Conservation (phyloP, 2,888 invertebrate genomes). For the Quadroppia sp. region DNA sequence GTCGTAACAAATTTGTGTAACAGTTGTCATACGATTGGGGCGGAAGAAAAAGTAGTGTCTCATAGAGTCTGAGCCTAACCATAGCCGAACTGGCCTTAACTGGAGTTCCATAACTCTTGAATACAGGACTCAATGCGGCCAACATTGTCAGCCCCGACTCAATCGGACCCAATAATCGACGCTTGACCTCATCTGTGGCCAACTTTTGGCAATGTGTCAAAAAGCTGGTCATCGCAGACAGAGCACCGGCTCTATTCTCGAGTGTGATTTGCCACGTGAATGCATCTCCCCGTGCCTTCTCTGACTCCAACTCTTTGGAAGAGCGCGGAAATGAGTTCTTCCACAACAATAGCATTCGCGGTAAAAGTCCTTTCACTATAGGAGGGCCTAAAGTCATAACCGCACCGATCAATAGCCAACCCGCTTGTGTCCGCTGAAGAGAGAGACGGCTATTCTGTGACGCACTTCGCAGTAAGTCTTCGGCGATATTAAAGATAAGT, state of each 20-base stretch:
- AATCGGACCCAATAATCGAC: slow-evolving; percentile 80
- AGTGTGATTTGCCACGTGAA: slow-evolving; percentile 99
- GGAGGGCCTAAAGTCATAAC: slow-evolving; percentile 91
- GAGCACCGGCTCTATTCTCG: slow-evolving; percentile 91
- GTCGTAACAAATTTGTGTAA: slow-evolving; percentile 79
- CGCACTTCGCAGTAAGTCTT: slow-evolving; percentile 90
- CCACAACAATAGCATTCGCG: slow-evolving; percentile 91
- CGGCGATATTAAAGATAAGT: slow-evolving; percentile 90
- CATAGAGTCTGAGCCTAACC: slow-evolving; percentile 86
- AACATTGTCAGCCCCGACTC: slow-evolving; percentile 94
- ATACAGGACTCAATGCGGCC: slow-evolving; percentile 75
- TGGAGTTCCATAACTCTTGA: slow-evolving; percentile 83
- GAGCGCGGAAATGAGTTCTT: slow-evolving; percentile 96
- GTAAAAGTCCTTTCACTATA: slow-evolving; percentile 84
- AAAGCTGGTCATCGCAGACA: slow-evolving; percentile 92
- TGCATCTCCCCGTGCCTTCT: slow-evolving; percentile 90
- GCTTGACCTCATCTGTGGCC: slow-evolving; percentile 83
- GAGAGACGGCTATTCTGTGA: slow-evolving; percentile 94
- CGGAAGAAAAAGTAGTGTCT: slow-evolving; percentile 72
- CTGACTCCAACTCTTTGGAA: slow-evolving; percentile 91
- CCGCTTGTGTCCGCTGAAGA: slow-evolving; percentile 89
- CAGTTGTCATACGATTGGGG: slow-evolving; percentile 75
- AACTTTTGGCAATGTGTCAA: slow-evolving; percentile 83
- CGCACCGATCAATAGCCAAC: slow-evolving; percentile 94
- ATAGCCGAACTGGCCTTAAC: slow-evolving; percentile 90